Evolutionary conservation across 2,888 invertebrate genomes (phyloP), one percentile per base, ranked within the genome.

Genomic region (Agelastica alni): DNA sequence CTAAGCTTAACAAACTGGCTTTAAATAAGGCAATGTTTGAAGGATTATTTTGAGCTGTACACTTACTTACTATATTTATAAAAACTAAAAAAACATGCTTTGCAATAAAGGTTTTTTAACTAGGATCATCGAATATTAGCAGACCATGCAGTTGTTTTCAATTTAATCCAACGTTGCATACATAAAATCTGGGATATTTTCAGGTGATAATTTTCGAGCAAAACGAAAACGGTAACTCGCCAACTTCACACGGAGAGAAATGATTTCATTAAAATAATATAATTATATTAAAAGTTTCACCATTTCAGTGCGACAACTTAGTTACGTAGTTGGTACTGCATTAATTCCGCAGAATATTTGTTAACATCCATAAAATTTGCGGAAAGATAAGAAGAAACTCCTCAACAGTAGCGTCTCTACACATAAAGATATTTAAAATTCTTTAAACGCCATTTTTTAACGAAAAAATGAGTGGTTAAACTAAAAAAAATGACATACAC

Each of bases 281-380:
- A 45, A 58, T 58, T 60, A 53, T 42, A 55, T 56, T 48, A 60
- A 53, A 55, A 60, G 56, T 58, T 60, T 34, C 31, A 18, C 44
- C 30, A 46, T 53, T 59, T 52, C 36, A 20, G 42, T 22, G 17
- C 46, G 51, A 36, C 42, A 53, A 60, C 48, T 53, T 60, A 49
- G 53, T 56, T 58, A 58, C 31, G 16, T 52, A 60, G 47, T 58
- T 45, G 55, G 48, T 56, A 54, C 56, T 62, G 59, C 58, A 66
- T 66, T 64, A 62, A 62, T 62, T 60, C 54, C 31, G 34, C 28
- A 53, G 56, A 60, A 60, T 62, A 65, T 68, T 63, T 66, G 65
- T 64, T 65, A 62, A 60, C 63, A 61, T 66, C 64, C 61, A 67
- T 67, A 65, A 69, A 68, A 69, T 63, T 63, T 63, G 54, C 54